Evolutionary conservation across 2,797 vertebrate genomes (phyloP), one percentile per base, ranked within the genome.

Genomic region (Hypotaenidia philippensis): DNA sequence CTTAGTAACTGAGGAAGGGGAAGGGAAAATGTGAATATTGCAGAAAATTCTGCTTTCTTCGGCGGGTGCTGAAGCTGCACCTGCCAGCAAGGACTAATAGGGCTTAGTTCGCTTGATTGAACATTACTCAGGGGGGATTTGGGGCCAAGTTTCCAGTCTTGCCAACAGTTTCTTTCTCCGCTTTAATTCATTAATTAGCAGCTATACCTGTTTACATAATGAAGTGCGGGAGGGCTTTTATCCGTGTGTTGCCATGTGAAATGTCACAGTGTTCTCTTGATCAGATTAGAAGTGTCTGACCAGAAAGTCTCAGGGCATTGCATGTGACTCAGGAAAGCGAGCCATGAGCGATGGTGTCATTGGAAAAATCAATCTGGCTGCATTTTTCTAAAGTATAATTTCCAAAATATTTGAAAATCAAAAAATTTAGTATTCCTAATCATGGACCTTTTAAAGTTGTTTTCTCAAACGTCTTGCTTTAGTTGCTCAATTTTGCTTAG

Each of bases 391-490:
- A 6, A 3, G n/a, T 41, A 5, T 47, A 14, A 84, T 60, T 95
- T 91, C 52, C 53, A 77, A 86, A 52, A 57, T 95, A 93, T 89
- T 92, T 93, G 89, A 87, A 95, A 96, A 70, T 88, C 9, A 82
- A 83, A 93, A 36, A 69, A 90, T 4, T 21, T 41, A 74, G 61
- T 64, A 66, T 72, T n/a, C 50, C 6, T 10, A 14, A 76, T 55
- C 64, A 20, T 26, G 10, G 26, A 2, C 32, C 23, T 22, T 29
- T 9, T 94, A 78, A 94, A 82, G 29, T 88, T 64, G 3, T 5
- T 19, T 60, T 95, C 74, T 95, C 78, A 80, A 68, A 90, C 88
- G 61, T 81, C 96, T 70, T 66, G 56, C 34, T 93, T 85, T 72
- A 40, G 36, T 79, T 70, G 59, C 63, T 95, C 38, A 3, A 25